Evolutionary conservation across 1,140 invertebrate species (phyloP), one percentile per base, ranked within the genome.

Genomic region (Hylaeus volcanicus): DNA sequence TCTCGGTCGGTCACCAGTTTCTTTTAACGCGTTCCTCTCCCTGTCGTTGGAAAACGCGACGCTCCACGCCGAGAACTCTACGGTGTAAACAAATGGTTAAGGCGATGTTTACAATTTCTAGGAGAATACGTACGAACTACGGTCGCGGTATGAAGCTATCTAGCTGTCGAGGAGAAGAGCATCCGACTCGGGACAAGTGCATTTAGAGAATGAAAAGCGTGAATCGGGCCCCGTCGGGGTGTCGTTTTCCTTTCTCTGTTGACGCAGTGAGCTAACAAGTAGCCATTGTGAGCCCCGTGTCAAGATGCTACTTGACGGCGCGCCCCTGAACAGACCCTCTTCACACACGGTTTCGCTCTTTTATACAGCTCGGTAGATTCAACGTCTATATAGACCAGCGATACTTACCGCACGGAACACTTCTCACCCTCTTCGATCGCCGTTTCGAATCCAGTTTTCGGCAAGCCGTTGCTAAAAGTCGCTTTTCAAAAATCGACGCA

Each of bases 221-320:
- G 15, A 66, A 64, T 75, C n/a, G 51, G 51, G 58, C 15, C 61
- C 65, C 8, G 65, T 51, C 51, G 51, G 26, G 51, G 74, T 69
- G 65, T 83, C 81, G 81, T 83, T 83, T 78, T 74, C 77, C 61
- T 76, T 79, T 83, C 79, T 80, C 79, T 88, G 86, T 81, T 89
- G 81, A 79, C 79, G 82, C 75, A 79, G 73, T 66, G 77, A 70
- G 85, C 84, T 88, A 88, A 90, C 89, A 90, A 91, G 90, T 90
- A 90, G 89, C 86, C 66, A 91, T 92, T 91, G 90, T 91, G 86
- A 82, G 86, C 68, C 51, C 87, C 86, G 87, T 89, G 90, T 92
- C 90, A 91, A 91, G 90, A 91, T 91, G 85, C 85, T 91, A 90
- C 89, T 92, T 91, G 89, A 91, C 90, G 88, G 86, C 85, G 85